phyloP scores from a whole-genome alignment of 2,797 vertebrate genomes.

The Oryzias dopingdopingensis region DNA sequence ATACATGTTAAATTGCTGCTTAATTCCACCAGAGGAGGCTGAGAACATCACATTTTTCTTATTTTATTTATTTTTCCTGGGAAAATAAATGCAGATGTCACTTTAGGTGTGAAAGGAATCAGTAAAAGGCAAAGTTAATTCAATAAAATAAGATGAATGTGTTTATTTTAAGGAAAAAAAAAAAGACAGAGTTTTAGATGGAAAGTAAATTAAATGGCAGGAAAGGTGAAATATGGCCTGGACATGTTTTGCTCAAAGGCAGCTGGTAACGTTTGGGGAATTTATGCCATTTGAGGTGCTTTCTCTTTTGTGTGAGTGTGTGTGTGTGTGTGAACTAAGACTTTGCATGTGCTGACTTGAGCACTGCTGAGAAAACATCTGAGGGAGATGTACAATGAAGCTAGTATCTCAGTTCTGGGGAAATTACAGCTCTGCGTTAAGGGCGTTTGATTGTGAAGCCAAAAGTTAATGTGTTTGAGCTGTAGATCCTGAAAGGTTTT shows the following conservation, averaged over 20 bases:
- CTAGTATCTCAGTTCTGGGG: too few relatives aligned
- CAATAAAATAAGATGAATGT: too few relatives aligned
- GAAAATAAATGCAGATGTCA: too few relatives aligned
- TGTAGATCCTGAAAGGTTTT: too few relatives aligned
- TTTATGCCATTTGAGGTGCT: conserved; percentile 17
- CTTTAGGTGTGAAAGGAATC: too few relatives aligned
- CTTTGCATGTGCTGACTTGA: not conserved
- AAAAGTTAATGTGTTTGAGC: too few relatives aligned
- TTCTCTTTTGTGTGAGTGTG: not conserved
- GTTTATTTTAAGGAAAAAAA: too few relatives aligned
- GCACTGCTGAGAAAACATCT: not conserved
- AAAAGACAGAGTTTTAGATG: too few relatives aligned
- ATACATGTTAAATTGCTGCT: conserved; percentile 32
- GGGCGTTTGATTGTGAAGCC: not conserved
- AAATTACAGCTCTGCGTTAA: not conserved
- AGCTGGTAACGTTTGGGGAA: conserved; percentile 12
- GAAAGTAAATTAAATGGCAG: too few relatives aligned
- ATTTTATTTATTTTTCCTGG: not conserved
- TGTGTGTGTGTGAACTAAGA: conserved; percentile 19
- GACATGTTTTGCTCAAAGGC: conserved; percentile 12
- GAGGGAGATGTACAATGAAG: not conserved
- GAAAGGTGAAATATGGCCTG: conserved; percentile 9
- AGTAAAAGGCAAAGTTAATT: too few relatives aligned
- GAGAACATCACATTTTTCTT: conserved; percentile 23
- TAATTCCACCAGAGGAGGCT: conserved; percentile 24